A percentile compares a stretch with the other conserved stretches of the same genome.
Evolutionary conservation across 2,888 invertebrate species (phyloP).

Genomic region (Callimorpha dominula): DNA sequence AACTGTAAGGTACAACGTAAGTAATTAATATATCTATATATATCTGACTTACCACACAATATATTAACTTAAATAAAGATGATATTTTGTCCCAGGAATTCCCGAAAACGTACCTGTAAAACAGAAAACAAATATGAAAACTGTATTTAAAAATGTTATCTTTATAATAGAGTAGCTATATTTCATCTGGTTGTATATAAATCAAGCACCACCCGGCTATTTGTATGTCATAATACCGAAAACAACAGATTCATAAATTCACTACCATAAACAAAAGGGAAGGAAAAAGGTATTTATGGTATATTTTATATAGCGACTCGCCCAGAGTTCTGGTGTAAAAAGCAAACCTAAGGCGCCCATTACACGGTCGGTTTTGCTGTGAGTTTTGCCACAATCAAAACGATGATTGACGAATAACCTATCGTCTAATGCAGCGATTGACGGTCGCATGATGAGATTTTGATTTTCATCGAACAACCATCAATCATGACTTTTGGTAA

Average conservation of each 20-base stretch:
- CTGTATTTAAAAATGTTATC: not conserved
- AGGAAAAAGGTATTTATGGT: slow-evolving; percentile 32
- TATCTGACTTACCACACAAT: slow-evolving; percentile 2
- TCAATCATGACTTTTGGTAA: too few relatives aligned
- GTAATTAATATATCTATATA: not conserved
- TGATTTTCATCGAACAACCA: too few relatives aligned
- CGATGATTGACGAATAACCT: too few relatives aligned
- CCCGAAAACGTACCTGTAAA: slow-evolving; percentile 19
- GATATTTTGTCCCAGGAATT: not conserved
- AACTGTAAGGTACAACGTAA: not conserved
- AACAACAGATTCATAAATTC: slow-evolving; percentile 49
- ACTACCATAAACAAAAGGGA: slow-evolving; percentile 31
- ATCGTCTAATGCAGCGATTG: too few relatives aligned
- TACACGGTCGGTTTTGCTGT: too few relatives aligned
- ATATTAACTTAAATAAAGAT: not conserved
- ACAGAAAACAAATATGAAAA: slow-evolving; percentile 8
- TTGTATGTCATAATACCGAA: slow-evolving; percentile 31
- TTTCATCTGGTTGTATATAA: slow-evolving; percentile 29
- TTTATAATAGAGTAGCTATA: not conserved
- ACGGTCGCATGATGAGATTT: too few relatives aligned
- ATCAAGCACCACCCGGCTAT: slow-evolving; percentile 14
- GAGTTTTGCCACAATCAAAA: too few relatives aligned
- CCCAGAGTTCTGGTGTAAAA: not conserved
- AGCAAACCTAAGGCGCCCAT: too few relatives aligned
- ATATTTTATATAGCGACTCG: not conserved